These are phyloP conservation scores for Hemitrygon akajei DNA, from an alignment of 2,797 vertebrate genomes.

Conservation along the genomic window DNA sequence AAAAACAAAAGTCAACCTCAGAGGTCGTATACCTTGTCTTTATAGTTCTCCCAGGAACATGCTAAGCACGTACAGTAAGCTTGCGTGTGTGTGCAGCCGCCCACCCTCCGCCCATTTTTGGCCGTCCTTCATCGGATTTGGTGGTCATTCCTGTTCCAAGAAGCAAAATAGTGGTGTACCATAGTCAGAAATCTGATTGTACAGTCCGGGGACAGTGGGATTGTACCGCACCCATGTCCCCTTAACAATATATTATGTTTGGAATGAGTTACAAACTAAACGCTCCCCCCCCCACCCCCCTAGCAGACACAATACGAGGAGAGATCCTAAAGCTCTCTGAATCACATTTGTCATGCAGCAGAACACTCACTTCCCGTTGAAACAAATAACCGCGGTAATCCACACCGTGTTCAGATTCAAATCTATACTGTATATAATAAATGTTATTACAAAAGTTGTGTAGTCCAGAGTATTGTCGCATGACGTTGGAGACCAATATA, in stretches of 20 bases:
- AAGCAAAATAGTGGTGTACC: neutral
- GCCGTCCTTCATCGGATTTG: too few species aligned
- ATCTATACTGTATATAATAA: neutral
- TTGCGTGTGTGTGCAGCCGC: neutral
- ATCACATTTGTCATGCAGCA: neutral
- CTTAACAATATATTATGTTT: neutral
- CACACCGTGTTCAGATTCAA: neutral
- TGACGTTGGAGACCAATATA: conserved; percentile 3
- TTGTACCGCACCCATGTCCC: neutral
- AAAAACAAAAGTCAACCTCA: neutral
- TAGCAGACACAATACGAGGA: neutral
- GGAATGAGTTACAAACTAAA: neutral
- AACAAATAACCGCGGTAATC: neutral
- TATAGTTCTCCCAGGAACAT: neutral
- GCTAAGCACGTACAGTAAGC: neutral
- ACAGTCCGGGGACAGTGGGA: neutral
- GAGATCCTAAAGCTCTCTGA: neutral
- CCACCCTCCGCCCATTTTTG: too few species aligned
- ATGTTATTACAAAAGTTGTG: too few species aligned
- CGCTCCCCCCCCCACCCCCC: too few species aligned
- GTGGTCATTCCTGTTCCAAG: too few species aligned
- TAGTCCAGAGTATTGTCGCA: neutral
- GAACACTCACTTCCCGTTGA: neutral
- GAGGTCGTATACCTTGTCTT: neutral
- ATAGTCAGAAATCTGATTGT: neutral